A percentile compares a stretch with the other conserved stretches of the same genome.
These are phyloP conservation scores for Malacoraja senta DNA, from an alignment of 2,797 vertebrate species.

Conservation along the genomic window DNA sequence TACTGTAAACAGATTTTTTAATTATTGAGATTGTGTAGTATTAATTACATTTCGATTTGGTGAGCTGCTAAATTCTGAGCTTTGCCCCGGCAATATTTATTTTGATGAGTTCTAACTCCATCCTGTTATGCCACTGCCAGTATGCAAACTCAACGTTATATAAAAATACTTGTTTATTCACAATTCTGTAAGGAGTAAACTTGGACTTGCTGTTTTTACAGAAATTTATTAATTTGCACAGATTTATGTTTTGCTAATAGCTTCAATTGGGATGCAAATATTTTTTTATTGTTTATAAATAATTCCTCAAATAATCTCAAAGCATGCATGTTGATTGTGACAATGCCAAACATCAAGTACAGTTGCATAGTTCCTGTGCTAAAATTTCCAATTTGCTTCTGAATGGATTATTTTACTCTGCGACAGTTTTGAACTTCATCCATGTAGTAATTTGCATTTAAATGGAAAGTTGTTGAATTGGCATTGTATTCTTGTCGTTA, in stretches of 20 bases:
- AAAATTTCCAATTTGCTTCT: not conserved
- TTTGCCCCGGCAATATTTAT: not conserved
- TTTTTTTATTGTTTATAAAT: conserved; percentile 21
- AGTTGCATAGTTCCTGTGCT: conserved; percentile 7
- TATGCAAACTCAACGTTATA: not conserved
- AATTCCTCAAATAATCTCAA: not conserved
- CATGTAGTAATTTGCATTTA: conserved; percentile 44
- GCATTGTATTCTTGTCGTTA: conserved; percentile 62
- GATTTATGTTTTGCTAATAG: not conserved
- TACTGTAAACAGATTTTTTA: not conserved
- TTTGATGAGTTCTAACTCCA: not conserved
- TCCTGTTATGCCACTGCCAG: not conserved
- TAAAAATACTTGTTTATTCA: not conserved
- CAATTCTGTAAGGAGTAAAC: not conserved
- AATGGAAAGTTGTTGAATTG: conserved; percentile 46
- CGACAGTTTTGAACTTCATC: conserved; percentile 38
- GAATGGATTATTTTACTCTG: conserved; percentile 21
- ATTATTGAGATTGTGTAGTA: not conserved
- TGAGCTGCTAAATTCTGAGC: not conserved
- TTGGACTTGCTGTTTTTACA: not conserved
- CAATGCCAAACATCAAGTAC: not conserved
- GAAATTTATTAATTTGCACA: not conserved
- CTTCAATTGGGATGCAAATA: not conserved
- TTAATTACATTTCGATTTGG: not conserved
- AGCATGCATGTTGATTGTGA: not conserved